These are phyloP conservation scores for Patiria pectinifera DNA, from an alignment of 53 echinoderm and acorn worm species.

Conservation along the genomic window DNA sequence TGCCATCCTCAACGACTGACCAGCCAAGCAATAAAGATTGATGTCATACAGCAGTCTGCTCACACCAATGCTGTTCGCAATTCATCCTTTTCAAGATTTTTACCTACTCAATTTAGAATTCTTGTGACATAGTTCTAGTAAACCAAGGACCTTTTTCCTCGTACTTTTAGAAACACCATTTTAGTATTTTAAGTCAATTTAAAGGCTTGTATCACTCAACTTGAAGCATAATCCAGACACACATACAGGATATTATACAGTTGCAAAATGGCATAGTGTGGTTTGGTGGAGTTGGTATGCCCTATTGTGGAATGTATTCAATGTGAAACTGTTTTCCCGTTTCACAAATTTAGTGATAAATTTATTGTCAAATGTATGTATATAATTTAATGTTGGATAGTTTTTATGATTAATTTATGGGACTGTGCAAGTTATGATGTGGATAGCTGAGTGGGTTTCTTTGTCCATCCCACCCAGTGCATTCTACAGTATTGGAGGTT, in stretches of 20 bases:
- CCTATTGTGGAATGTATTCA: constrained; percentile 31
- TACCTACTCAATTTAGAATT: constrained; percentile 44
- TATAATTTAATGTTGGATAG: constrained; percentile 54
- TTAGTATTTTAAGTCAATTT: neutral
- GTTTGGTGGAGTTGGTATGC: neutral
- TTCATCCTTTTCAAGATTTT: constrained; percentile 45
- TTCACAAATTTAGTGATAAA: constrained; percentile 10
- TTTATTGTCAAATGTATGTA: constrained; percentile 46
- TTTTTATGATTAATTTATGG: constrained; percentile 61
- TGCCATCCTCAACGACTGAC: constrained; percentile 46
- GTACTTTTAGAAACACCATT: constrained; percentile 27
- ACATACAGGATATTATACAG: constrained; percentile 18
- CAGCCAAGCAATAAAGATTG: constrained; percentile 67
- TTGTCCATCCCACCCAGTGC: constrained; percentile 35
- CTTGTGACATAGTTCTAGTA: constrained; percentile 23
- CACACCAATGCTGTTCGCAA: neutral
- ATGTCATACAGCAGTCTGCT: neutral
- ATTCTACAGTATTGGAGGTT: constrained; percentile 56
- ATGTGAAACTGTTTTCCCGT: constrained; percentile 14
- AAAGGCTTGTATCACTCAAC: constrained; percentile 28
- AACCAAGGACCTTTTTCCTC: constrained; percentile 12
- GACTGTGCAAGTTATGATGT: constrained; percentile 49
- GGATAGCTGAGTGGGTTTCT: constrained; percentile 20
- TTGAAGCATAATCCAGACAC: neutral
- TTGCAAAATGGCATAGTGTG: constrained; percentile 18